phyloP scores from a whole-genome alignment of 2,888 invertebrate genomes.

The Taenaris catops region DNA sequence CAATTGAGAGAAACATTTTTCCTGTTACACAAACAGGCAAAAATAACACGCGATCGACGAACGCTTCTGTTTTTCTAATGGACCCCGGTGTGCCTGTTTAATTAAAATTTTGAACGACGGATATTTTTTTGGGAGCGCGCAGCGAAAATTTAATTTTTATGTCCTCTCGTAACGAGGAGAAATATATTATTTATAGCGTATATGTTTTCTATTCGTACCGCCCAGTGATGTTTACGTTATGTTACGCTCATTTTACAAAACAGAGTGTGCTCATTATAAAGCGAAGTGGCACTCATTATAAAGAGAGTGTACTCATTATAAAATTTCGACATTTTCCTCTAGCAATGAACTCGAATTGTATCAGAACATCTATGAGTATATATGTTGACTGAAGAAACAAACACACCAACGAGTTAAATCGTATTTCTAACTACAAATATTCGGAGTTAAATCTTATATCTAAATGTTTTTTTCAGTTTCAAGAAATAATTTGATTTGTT shows the following conservation, averaged over 20 bases:
- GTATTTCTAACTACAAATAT: too few species aligned
- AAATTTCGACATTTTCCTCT: too few species aligned
- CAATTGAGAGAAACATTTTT: background rate
- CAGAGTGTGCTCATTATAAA: conserved; percentile 10
- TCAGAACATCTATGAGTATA: too few species aligned
- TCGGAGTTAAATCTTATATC: too few species aligned
- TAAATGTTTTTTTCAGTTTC: background rate
- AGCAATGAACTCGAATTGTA: too few species aligned
- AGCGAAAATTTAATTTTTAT: conserved; percentile 14
- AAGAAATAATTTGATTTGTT: background rate
- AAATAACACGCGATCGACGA: background rate
- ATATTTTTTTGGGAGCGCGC: conserved; percentile 11
- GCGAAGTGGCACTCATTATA: background rate
- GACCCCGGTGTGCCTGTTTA: conserved; percentile 9
- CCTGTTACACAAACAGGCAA: background rate
- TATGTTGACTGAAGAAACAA: too few species aligned
- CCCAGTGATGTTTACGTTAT: conserved; percentile 2
- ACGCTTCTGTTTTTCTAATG: background rate
- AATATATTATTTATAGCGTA: conserved; percentile 5
- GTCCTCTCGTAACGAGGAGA: conserved; percentile 2
- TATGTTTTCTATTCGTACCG: conserved; percentile 3
- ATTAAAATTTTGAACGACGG: conserved; percentile 11
- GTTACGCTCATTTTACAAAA: conserved; percentile 6
- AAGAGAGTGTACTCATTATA: too few species aligned
- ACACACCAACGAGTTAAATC: too few species aligned